Conservation (phyloP, 2,113 vertebrate genomes). For the Ceuthmochares aereus region DNA sequence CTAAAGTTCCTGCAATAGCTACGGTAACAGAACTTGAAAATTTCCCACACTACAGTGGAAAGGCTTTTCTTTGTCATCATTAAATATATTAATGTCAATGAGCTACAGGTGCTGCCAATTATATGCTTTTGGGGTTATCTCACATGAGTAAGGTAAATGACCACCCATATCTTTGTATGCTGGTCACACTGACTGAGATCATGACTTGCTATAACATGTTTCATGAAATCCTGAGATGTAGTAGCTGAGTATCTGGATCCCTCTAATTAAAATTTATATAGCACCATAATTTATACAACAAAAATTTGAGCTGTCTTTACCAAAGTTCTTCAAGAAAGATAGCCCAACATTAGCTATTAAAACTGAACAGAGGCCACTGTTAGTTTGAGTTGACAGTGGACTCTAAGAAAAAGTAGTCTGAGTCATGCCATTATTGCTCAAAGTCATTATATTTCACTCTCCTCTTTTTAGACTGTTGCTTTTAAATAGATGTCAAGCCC, state of each 20-base stretch:
- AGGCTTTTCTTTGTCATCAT: neutral
- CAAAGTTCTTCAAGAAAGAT: conserved; percentile 28
- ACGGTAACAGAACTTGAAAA: neutral
- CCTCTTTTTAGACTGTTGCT: conserved; percentile 43
- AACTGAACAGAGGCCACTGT: conserved; percentile 24
- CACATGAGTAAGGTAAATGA: neutral
- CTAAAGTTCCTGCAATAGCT: neutral
- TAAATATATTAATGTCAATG: neutral
- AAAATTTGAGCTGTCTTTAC: conserved; percentile 15
- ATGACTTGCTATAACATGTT: neutral
- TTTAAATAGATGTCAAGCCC: neutral
- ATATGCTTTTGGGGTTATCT: neutral
- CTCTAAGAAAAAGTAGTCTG: conserved; percentile 35
- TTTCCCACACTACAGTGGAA: neutral
- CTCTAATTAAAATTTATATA: conserved; percentile 1
- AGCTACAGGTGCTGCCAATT: neutral
- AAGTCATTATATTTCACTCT: conserved; percentile 45
- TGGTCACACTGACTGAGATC: neutral
- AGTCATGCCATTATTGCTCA: conserved; percentile 48
- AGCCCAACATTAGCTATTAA: conserved; percentile 36
- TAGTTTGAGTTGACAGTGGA: neutral
- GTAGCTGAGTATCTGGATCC: neutral
- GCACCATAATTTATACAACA: neutral
- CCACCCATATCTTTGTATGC: neutral
- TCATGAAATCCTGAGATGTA: neutral